These are phyloP conservation scores for Adoxophyes honmai DNA, from an alignment of 1,140 invertebrate species.

Conservation along the genomic window DNA sequence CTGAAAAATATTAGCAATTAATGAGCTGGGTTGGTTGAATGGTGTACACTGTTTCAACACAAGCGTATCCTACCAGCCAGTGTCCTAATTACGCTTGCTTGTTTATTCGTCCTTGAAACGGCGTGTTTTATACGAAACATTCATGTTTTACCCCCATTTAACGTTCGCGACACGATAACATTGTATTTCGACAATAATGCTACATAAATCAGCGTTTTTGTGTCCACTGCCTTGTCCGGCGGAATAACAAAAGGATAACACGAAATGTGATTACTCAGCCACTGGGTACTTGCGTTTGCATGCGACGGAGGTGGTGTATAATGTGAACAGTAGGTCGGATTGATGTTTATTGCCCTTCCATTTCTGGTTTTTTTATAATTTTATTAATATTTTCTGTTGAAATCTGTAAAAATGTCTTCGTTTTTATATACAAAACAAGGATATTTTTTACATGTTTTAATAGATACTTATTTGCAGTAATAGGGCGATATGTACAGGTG, in stretches of 20 bases:
- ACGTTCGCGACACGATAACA: conserved; percentile 7
- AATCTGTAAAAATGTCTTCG: too few species aligned
- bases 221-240: conserved; percentile 33
- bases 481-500: too few species aligned
- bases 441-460: too few species aligned
- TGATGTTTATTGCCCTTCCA: too few species aligned
- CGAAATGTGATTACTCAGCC: conserved; percentile 62
- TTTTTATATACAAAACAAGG: too few species aligned
- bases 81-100: neutral
- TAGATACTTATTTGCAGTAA: too few species aligned
- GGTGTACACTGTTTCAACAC: too few species aligned
- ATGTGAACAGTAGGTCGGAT: neutral
- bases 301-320: conserved; percentile 43
- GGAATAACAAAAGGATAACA: conserved; percentile 51
- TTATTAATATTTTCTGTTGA: too few species aligned
- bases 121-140: conserved; percentile 5
- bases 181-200: conserved; percentile 31
- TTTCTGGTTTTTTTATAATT: too few species aligned
- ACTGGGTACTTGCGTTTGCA: conserved; percentile 41
- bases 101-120: conserved; percentile 3
- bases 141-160: conserved; percentile 16
- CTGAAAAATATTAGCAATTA: too few species aligned
- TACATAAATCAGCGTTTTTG: conserved; percentile 53
- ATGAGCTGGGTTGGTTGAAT: too few species aligned
- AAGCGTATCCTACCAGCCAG: too few species aligned